Conservation (phyloP, 2,888 invertebrate genomes). For the Tyria jacobaeae region DNA sequence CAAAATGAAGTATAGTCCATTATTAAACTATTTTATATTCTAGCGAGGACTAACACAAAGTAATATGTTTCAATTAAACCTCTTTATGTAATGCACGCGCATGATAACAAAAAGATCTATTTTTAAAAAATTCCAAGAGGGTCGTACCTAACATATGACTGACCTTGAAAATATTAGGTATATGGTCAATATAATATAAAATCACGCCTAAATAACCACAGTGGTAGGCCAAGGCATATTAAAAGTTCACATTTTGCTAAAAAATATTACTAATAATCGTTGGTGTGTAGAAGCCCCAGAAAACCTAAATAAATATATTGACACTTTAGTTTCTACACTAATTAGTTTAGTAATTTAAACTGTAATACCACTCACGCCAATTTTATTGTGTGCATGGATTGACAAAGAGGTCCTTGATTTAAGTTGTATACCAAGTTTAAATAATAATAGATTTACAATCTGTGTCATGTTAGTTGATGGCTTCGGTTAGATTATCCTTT, state of each 20-base stretch:
- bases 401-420: constrained; percentile 15
- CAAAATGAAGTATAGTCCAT: neutral
- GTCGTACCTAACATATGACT: constrained; percentile 23
- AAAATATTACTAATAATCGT: too few species aligned
- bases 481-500: neutral
- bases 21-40: neutral
- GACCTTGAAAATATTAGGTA: constrained; percentile 35
- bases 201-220: too few species aligned
- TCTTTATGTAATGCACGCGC: constrained; percentile 6
- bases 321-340: neutral
- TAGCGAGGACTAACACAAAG: neutral
- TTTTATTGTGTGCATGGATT: constrained; percentile 21
- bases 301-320: too few species aligned
- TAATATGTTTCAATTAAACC: neutral
- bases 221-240: too few species aligned
- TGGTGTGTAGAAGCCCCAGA: too few species aligned
- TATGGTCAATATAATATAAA: constrained; percentile 24
- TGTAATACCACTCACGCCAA: constrained; percentile 17
- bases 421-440: constrained; percentile 21
- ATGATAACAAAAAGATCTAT: constrained; percentile 11
- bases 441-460: constrained; percentile 26
- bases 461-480: constrained; percentile 24
- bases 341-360: constrained; percentile 20
- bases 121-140: constrained; percentile 12
- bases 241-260: too few species aligned